These are phyloP conservation scores for Caloenas nicobarica DNA, from an alignment of 2,113 vertebrate species.

Conservation along the genomic window DNA sequence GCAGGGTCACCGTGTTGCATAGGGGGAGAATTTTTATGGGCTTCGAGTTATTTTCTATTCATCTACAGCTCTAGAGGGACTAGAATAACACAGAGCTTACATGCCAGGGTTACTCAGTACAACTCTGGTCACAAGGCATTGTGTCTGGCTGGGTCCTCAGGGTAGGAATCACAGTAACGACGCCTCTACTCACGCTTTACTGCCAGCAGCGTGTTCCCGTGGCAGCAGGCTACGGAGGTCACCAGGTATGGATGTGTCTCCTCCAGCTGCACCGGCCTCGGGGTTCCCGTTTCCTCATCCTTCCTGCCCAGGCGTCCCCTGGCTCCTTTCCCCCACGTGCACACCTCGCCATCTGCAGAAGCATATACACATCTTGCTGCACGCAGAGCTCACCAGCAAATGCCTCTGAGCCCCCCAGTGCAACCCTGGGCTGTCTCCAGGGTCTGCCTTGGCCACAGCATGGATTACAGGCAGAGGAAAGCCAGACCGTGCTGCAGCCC, in stretches of 20 bases:
- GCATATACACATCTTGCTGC: background rate
- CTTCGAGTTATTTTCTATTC: conserved; percentile 29
- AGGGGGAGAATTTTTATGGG: background rate
- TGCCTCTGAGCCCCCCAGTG: background rate
- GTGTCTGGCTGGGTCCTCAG: background rate
- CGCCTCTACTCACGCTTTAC: conserved; percentile 87
- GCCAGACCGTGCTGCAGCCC: background rate
- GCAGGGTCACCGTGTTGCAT: background rate
- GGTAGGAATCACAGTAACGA: background rate
- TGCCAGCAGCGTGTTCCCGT: conserved; percentile 95
- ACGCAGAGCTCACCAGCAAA: background rate
- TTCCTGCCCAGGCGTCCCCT: conserved; percentile 92
- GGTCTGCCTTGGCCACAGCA: background rate
- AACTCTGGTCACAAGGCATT: background rate
- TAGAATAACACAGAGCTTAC: conserved; percentile 4
- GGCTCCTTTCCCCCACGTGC: conserved; percentile 97
- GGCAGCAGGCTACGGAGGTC: conserved; percentile 96
- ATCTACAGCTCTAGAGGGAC: background rate
- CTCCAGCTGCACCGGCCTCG: conserved; percentile 87
- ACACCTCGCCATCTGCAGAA: conserved; percentile 88
- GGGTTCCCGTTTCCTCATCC: conserved; percentile 88
- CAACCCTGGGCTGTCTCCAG: background rate
- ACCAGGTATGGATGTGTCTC: conserved; percentile 88
- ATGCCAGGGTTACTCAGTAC: background rate
- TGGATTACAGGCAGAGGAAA: background rate